Evolutionary conservation across 1,140 invertebrate genomes (phyloP).

Genomic region (Thrips palmi): DNA sequence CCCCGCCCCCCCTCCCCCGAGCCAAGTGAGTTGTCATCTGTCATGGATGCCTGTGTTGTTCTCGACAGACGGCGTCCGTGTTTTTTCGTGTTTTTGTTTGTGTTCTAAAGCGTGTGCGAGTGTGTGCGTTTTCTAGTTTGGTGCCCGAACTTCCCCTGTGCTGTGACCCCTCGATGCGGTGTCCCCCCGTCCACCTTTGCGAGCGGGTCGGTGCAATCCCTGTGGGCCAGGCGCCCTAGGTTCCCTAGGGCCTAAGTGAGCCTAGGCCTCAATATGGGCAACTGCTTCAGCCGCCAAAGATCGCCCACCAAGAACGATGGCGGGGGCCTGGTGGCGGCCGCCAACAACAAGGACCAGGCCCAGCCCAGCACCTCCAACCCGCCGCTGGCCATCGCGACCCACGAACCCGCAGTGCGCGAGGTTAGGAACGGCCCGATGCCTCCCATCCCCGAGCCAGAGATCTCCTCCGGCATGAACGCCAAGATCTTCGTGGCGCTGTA

Average conservation of each 20-base stretch:
- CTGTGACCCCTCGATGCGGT: not conserved
- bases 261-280: conserved; percentile 16
- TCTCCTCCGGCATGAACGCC: conserved; percentile 19
- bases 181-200: not conserved
- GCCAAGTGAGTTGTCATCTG: too few species aligned
- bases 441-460: conserved; percentile 18
- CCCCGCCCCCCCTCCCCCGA: too few species aligned
- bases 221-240: not conserved
- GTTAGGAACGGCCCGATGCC: conserved; percentile 18
- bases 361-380: conserved; percentile 14
- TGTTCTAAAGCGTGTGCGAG: not conserved
- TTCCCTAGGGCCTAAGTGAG: not conserved
- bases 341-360: conserved; percentile 14
- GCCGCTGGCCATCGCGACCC: conserved; percentile 13
- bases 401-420: conserved; percentile 14
- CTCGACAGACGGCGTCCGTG: not conserved
- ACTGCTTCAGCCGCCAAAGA: conserved; percentile 19
- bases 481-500: conserved; percentile 94
- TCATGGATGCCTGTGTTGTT: not conserved
- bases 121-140: not conserved
- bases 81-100: not conserved
- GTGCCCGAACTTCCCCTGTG: not conserved
- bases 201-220: not conserved
- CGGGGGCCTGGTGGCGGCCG: conserved; percentile 10
- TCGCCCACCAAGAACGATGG: conserved; percentile 17